Evolutionary conservation across 2,797 vertebrate species (phyloP), one percentile per base, ranked within the genome.

Genomic region (Cossypha caffra): DNA sequence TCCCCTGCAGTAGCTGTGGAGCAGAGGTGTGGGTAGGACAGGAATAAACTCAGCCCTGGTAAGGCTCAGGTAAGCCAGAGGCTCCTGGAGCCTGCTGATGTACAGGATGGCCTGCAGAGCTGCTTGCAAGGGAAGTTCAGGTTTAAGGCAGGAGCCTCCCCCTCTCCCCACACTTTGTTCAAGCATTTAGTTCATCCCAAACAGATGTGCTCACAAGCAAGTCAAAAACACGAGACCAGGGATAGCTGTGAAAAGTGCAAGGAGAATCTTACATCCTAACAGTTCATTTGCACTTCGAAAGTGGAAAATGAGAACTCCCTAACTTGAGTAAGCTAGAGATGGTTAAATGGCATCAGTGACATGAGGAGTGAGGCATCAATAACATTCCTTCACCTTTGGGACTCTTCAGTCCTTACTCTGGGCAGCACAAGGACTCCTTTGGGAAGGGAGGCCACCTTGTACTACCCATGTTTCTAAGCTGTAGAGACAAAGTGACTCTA

Each of bases 121-220:
- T 72, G 66, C 94, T 78, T 75, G 58, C 45, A 66, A 91, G 79
- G 69, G 62, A 93, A 96, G 87, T 77, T 91, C 68, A 94, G 80
- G 69, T 92, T 93, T 94, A 97, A 97, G 91, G 93, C 94, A 95
- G 87, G 55, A 97, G 77, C 72, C 88, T 61, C 25, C 59, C 33
- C 52, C 69, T 50, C 79, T 71, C 68, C 64, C 82, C 71, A 66
- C 59, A 26, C 52, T 83, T 81, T 58, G 59, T 89, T 93, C 84
- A 76, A 80, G 52, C 68, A 68, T 63, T 90, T 50, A 67, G 61
- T 42, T 83, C 43, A 71, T 79, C 82, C 47, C 86, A 76, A 82
- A 55, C 72, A 66, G 82, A 68, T 68, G 94, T 38, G 51, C 29
- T 89, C 58, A 83, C 73, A 75, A 71, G 75, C 47, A 83, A 80